A percentile compares a stretch with the other conserved stretches of the same genome.
phyloP scores from a whole-genome alignment of 2,797 vertebrate species.

The Otolemur crassicaudatus region DNA sequence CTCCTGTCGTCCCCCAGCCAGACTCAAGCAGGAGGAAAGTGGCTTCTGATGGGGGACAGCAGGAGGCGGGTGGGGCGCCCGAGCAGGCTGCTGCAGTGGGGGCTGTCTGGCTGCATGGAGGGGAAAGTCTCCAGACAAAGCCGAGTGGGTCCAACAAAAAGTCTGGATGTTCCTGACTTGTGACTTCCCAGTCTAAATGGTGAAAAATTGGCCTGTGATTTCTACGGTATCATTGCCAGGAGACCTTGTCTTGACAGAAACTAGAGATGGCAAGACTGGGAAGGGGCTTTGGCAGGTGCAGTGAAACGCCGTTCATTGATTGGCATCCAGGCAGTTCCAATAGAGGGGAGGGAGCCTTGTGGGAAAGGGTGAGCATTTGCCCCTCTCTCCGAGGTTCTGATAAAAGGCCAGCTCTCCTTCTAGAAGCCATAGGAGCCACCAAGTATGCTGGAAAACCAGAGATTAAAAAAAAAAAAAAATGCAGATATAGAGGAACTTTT shows the following conservation, averaged over 20 bases:
- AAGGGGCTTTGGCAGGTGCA: not conserved
- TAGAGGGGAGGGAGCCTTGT: not conserved
- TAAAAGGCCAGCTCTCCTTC: not conserved
- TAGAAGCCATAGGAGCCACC: not conserved
- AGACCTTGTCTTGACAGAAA: conserved; percentile 45
- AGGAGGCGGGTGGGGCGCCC: accelerated
- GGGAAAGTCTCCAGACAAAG: not conserved
- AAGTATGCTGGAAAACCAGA: not conserved
- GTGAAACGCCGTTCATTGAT: not conserved
- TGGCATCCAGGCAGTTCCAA: not conserved
- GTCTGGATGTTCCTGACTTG: not conserved
- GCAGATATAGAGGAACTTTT: not conserved
- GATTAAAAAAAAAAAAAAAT: not conserved
- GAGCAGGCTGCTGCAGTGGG: not conserved
- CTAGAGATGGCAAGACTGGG: not conserved
- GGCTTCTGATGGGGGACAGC: not conserved
- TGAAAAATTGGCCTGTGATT: not conserved
- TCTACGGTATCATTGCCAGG: not conserved
- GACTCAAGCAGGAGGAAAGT: not conserved
- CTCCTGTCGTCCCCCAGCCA: not conserved
- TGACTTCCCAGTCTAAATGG: not conserved
- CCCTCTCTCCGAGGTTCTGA: not conserved
- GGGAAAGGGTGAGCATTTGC: not conserved
- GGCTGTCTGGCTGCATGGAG: not conserved
- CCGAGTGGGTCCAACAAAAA: not conserved